Conservation (phyloP, 2,113 vertebrate species). For the Sphyrna mokarran region DNA sequence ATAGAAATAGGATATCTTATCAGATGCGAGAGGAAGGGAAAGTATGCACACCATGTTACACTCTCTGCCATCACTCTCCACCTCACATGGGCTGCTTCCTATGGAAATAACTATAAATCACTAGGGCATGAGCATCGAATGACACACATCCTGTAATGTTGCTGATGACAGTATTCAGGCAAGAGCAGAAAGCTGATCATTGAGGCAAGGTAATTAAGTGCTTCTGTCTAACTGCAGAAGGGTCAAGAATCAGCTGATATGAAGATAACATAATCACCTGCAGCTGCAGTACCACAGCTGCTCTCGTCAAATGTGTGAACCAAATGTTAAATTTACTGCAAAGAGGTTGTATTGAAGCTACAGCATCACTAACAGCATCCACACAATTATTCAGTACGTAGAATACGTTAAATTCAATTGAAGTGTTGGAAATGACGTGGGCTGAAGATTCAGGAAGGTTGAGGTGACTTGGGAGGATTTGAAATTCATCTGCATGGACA, state of each 20-base stretch:
- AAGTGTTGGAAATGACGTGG: too few relatives aligned
- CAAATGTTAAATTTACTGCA: not conserved
- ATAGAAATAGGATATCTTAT: not conserved
- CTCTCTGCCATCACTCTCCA: too few relatives aligned
- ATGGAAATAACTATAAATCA: conserved; percentile 1
- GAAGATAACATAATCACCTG: not conserved
- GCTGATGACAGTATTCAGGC: conserved; percentile 9
- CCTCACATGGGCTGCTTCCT: not conserved
- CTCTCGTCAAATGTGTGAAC: not conserved
- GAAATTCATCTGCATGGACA: too few relatives aligned
- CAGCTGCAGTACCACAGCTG: conserved; percentile 6
- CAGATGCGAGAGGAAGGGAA: not conserved
- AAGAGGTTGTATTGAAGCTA: not conserved
- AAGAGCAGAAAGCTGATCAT: not conserved
- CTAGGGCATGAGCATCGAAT: not conserved
- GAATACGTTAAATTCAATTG: not conserved
- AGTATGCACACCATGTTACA: too few relatives aligned
- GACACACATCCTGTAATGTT: not conserved
- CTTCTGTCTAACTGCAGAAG: not conserved
- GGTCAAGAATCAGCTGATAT: conserved; percentile 20
- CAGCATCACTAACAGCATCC: not conserved
- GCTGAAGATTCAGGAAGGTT: too few relatives aligned
- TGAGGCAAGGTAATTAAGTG: not conserved
- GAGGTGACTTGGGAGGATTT: too few relatives aligned
- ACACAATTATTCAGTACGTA: not conserved